These are phyloP conservation scores for Idaea biselata DNA, from an alignment of 2,888 invertebrate species.

Conservation along the genomic window DNA sequence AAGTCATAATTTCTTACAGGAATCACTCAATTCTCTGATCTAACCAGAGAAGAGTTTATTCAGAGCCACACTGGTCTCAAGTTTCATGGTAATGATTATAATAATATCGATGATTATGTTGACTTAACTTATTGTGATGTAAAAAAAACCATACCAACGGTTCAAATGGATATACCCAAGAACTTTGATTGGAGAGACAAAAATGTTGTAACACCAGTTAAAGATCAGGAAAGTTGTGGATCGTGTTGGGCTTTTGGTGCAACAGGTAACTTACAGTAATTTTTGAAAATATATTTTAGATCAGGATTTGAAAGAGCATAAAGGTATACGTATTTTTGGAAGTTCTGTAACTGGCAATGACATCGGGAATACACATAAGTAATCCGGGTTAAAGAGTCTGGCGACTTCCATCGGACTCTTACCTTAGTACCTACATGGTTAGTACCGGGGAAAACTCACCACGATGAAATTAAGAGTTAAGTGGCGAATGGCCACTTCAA, in stretches of 20 bases:
- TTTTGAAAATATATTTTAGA: background rate
- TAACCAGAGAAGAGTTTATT: background rate
- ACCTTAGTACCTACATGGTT: too few species aligned
- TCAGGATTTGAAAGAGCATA: background rate
- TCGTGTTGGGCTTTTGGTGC: slow-evolving; percentile 2
- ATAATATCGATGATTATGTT: background rate
- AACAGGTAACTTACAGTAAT: background rate
- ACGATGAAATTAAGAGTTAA: too few species aligned
- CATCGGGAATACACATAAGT: too few species aligned
- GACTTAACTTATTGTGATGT: background rate
- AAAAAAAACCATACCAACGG: background rate
- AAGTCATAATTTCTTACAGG: background rate
- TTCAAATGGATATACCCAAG: background rate
- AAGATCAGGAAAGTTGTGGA: background rate
- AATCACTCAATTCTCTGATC: background rate
- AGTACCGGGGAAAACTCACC: too few species aligned
- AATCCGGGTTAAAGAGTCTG: background rate
- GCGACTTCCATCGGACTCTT: too few species aligned
- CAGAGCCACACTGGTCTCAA: background rate
- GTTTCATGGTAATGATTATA: background rate
- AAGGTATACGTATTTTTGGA: background rate
- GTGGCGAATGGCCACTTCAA: too few species aligned
- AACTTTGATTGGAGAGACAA: background rate
- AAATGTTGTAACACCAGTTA: background rate
- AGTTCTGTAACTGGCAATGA: too few species aligned